Conservation (phyloP, 2,888 invertebrate species). For the Cephus pulcher region DNA sequence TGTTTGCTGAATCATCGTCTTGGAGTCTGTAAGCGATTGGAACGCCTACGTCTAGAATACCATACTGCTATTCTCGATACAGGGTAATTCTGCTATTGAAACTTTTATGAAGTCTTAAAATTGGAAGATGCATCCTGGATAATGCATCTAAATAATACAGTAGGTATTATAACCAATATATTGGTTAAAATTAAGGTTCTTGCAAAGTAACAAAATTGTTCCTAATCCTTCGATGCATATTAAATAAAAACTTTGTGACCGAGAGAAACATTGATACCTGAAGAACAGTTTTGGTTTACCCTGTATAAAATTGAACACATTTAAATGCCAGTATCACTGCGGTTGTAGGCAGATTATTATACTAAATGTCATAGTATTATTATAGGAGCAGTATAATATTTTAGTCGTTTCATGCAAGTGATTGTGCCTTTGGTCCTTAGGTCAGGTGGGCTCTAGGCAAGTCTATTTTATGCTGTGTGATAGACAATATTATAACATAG, state of each 20-base stretch:
- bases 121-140: background rate
- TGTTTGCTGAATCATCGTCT: constrained; percentile 19
- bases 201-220: too few species aligned
- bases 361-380: constrained; percentile 47
- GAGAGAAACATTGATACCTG: background rate
- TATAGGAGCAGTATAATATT: constrained; percentile 57
- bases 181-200: background rate
- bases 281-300: background rate
- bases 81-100: background rate
- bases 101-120: background rate
- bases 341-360: constrained; percentile 41
- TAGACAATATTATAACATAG: constrained; percentile 50
- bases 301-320: constrained; percentile 25
- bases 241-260: background rate
- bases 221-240: too few species aligned
- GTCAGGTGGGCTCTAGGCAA: constrained; percentile 64
- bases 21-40: background rate
- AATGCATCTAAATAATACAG: too few species aligned
- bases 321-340: constrained; percentile 46
- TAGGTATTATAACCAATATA: background rate
- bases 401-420: constrained; percentile 59
- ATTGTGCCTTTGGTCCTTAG: constrained; percentile 66
- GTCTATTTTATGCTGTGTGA: constrained; percentile 61
- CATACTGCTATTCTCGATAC: background rate
- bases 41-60: background rate